Evolutionary conservation across 2,888 invertebrate genomes (phyloP).

Genomic region (Isotomurus palustris): DNA sequence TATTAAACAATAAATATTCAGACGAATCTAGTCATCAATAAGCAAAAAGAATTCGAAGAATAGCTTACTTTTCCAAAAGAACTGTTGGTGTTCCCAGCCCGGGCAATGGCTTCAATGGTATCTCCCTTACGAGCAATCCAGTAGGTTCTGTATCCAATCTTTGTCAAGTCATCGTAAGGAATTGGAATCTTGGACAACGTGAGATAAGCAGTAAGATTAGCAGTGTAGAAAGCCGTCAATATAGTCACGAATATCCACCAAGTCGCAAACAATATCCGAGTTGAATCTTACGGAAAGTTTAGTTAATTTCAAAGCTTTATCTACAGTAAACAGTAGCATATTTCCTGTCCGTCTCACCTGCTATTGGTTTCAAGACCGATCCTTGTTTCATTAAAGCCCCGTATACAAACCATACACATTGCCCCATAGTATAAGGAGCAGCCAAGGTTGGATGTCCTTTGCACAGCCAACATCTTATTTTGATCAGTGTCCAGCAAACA

Average conservation of each 20-base stretch:
- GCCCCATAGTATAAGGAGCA: slow-evolving; percentile 58
- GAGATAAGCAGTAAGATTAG: slow-evolving; percentile 82
- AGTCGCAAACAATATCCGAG: slow-evolving; percentile 75
- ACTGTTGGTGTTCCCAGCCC: slow-evolving; percentile 43
- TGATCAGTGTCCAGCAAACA: slow-evolving; percentile 66
- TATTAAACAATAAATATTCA: neutral
- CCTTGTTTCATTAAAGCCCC: slow-evolving; percentile 84
- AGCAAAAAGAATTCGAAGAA: neutral
- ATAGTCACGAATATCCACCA: slow-evolving; percentile 90
- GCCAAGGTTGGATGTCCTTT: slow-evolving; percentile 53
- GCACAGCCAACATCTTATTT: slow-evolving; percentile 55
- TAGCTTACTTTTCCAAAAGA: neutral
- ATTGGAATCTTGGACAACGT: slow-evolving; percentile 79
- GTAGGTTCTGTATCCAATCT: slow-evolving; percentile 47
- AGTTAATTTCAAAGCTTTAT: too few relatives aligned
- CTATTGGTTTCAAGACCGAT: slow-evolving; percentile 70
- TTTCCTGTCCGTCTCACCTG: too few relatives aligned
- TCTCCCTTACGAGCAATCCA: slow-evolving; percentile 69
- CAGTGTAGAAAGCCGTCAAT: slow-evolving; percentile 83
- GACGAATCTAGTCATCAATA: too few relatives aligned
- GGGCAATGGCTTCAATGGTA: slow-evolving; percentile 63
- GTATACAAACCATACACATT: slow-evolving; percentile 82
- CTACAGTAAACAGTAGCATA: too few relatives aligned
- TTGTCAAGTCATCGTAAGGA: slow-evolving; percentile 58
- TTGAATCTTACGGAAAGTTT: slow-evolving; percentile 62